These are phyloP conservation scores for Plagodis dolabraria DNA, from an alignment of 2,888 invertebrate species.

Conservation along the genomic window DNA sequence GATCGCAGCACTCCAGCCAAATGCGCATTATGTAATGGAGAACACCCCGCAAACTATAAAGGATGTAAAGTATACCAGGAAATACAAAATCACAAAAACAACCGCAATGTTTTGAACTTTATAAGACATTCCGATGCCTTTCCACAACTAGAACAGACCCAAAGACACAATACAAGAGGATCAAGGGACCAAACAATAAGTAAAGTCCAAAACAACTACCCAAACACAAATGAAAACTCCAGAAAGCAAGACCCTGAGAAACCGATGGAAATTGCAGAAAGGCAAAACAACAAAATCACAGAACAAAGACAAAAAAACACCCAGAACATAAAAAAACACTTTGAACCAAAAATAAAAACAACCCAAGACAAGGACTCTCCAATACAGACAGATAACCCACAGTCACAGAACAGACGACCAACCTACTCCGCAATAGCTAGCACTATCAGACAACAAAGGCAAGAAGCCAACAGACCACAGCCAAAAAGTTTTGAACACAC, in stretches of 20 bases:
- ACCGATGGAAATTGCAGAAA: no score
- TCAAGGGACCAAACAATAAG: background rate
- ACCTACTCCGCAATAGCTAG: background rate
- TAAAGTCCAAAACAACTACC: background rate
- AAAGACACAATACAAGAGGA: background rate
- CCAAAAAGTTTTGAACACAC: no score
- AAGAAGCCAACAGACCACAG: no score
- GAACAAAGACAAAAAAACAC: no score
- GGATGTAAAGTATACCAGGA: background rate
- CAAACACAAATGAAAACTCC: no score
- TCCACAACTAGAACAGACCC: background rate
- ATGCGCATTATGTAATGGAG: background rate
- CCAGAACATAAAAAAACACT: no score
- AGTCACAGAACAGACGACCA: background rate
- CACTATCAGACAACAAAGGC: no score
- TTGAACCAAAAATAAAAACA: no score
- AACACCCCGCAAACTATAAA: background rate
- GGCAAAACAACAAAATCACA: no score
- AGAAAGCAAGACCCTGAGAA: no score
- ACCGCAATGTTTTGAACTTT: background rate
- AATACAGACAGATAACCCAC: background rate
- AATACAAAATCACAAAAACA: background rate
- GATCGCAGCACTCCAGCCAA: conserved; percentile 8
- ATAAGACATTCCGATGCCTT: background rate
- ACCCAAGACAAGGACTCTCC: no score